Conservation (phyloP, 2,113 vertebrate genomes). For the Thunnus thynnus region DNA sequence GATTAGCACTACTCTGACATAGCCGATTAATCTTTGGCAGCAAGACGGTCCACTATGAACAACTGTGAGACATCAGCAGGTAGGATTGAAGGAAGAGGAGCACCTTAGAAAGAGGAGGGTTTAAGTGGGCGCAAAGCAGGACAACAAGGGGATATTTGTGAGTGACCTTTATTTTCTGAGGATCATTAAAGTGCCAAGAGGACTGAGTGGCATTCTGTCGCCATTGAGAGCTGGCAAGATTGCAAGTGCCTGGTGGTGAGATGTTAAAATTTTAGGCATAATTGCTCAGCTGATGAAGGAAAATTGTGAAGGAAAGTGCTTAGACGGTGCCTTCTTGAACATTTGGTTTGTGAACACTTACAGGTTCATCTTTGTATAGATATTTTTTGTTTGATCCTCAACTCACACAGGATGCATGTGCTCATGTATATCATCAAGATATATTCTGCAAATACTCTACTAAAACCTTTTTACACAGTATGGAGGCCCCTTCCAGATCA, state of each 20-base stretch:
- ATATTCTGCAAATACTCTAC: too few relatives aligned
- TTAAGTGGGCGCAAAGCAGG: constrained; percentile 44
- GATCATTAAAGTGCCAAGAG: constrained; percentile 66
- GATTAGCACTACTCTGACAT: constrained; percentile 67
- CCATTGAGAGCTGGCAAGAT: constrained; percentile 30
- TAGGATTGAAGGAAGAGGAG: constrained; percentile 34
- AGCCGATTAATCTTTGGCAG: constrained; percentile 45
- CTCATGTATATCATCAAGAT: not conserved
- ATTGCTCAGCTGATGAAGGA: not conserved
- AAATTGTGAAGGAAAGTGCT: constrained; percentile 2
- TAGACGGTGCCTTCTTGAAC: not conserved
- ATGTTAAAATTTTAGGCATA: not conserved
- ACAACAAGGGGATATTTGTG: constrained; percentile 46
- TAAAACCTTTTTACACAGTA: too few relatives aligned
- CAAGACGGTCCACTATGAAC: constrained; percentile 25
- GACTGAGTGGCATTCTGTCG: constrained; percentile 60
- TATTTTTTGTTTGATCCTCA: not conserved
- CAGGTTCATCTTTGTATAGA: not conserved
- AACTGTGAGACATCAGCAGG: constrained; percentile 1
- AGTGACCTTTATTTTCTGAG: constrained; percentile 66
- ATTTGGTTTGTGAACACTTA: not conserved
- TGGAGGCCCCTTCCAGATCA: too few relatives aligned
- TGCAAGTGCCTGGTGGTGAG: not conserved
- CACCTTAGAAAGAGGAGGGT: constrained; percentile 37
- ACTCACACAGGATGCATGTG: not conserved